Evolutionary conservation across 2,888 invertebrate genomes (phyloP), one percentile per base, ranked within the genome.

Genomic region (Thereva nobilitata): DNA sequence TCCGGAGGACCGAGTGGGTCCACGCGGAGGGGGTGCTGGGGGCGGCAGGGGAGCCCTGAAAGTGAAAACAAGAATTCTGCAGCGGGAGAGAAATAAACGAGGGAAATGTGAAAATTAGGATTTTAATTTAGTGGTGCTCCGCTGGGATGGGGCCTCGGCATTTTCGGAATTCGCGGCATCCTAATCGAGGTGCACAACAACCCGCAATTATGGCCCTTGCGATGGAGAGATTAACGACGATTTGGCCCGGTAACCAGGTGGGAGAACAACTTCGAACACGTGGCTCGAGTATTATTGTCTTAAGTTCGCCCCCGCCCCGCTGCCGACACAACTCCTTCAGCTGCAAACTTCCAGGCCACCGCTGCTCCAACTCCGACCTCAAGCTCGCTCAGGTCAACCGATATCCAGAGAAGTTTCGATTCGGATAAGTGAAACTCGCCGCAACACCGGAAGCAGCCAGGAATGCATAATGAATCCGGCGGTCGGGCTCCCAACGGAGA

Each of bases 381-480:
- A 64, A 37, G 45, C 53, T 53, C 45, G 45, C 53, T 53, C 45
- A 64, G 64, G 64, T 64, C 53, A 64, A 53, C 64, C 64, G 54
- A 64, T 64, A 61, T 49, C 49, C 49, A 49, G 49, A 40, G 61
- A 47, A 23, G 61, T 49, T 61, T 61, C 61, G 52, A 52, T 52
- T 63, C 42, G 64, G 42, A 64, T 64, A 64, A 64, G 64, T 64
- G 64, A 64, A 64, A 64, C 38, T 38, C 54, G 54, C 64, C 64
- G 64, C 64, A 64, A 65, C 56, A 65, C 65, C 65, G 65, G 65
- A 65, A 65, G 56, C 65, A 65, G 41, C 34, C 42, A 9, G 50
- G 65, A 65, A 65, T 65, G 65, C 49, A 65, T 65, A 65, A 65
- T 65, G 54, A 65, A 65, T 65, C 49, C 34, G 56, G 42, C 41